Evolutionary conservation across 2,113 vertebrate species (phyloP).

Genomic region (Orcinus orca): DNA sequence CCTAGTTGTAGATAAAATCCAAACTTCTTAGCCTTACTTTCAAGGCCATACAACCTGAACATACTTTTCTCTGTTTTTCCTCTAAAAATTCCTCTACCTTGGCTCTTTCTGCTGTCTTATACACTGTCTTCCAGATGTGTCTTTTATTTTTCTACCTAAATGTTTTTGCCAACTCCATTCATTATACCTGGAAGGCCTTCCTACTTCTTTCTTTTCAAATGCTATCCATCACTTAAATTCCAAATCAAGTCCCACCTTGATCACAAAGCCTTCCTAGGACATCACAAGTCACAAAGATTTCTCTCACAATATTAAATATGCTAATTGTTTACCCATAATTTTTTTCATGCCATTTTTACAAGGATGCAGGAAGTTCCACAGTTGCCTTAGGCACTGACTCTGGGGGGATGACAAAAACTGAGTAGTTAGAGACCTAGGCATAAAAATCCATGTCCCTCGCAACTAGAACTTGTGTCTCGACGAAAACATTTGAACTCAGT

Average conservation of each 20-base stretch:
- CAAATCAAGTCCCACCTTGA: background rate
- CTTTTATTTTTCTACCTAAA: background rate
- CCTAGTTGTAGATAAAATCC: background rate
- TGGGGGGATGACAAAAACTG: background rate
- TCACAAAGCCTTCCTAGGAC: background rate
- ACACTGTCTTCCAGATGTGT: background rate
- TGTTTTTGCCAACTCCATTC: background rate
- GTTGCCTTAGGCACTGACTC: background rate
- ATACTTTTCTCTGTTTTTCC: background rate
- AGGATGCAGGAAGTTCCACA: background rate
- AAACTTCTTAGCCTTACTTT: background rate
- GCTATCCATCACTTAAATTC: background rate
- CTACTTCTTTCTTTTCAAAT: background rate
- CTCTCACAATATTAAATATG: background rate
- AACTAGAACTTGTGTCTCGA: background rate
- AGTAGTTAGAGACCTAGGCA: background rate
- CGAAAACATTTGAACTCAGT: background rate
- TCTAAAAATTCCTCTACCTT: background rate
- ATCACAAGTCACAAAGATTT: background rate
- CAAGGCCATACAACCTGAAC: background rate
- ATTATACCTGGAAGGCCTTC: background rate
- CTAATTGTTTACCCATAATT: background rate
- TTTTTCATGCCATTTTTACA: background rate
- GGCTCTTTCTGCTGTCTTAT: background rate
- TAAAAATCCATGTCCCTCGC: background rate